Conservation (phyloP, 2,888 invertebrate species). For the Mimumesa dahlbomi region DNA sequence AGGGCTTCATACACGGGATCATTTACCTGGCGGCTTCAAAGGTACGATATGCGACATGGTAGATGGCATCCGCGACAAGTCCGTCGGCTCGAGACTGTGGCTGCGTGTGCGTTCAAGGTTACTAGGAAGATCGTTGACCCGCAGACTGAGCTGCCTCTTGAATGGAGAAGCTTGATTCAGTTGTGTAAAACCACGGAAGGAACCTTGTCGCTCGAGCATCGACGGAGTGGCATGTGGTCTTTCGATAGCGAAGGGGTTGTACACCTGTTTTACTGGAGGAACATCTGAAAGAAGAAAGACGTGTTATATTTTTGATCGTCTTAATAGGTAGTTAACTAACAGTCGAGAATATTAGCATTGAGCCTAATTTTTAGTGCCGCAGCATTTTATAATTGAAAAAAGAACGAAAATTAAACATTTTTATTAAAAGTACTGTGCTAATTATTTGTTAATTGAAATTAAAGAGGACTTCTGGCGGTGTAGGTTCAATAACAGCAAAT, state of each 20-base stretch:
- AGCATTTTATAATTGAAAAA: no score
- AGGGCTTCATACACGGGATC: neutral
- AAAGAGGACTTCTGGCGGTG: no score
- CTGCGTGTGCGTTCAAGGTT: constrained; percentile 89
- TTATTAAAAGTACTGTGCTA: no score
- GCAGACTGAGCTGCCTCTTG: constrained; percentile 97
- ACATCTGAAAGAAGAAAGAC: constrained; percentile 74
- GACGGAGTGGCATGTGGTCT: constrained; percentile 97
- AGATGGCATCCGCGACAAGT: constrained; percentile 77
- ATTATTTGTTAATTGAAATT: no score
- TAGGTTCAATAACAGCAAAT: no score
- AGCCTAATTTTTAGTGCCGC: no score
- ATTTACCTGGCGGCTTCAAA: constrained; percentile 80
- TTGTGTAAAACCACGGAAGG: constrained; percentile 94
- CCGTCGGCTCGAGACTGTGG: constrained; percentile 80
- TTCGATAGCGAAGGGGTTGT: constrained; percentile 96
- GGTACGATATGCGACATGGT: constrained; percentile 76
- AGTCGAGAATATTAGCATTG: no score
- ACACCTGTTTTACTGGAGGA: constrained; percentile 83
- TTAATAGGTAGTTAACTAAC: no score
- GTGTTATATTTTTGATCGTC: no score
- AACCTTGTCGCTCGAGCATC: constrained; percentile 96
- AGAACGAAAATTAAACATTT: no score
- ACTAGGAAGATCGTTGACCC: constrained; percentile 97
- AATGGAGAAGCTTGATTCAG: constrained; percentile 93